These are phyloP conservation scores for Nipponia nippon DNA, from an alignment of 2,113 vertebrate genomes.

Conservation along the genomic window DNA sequence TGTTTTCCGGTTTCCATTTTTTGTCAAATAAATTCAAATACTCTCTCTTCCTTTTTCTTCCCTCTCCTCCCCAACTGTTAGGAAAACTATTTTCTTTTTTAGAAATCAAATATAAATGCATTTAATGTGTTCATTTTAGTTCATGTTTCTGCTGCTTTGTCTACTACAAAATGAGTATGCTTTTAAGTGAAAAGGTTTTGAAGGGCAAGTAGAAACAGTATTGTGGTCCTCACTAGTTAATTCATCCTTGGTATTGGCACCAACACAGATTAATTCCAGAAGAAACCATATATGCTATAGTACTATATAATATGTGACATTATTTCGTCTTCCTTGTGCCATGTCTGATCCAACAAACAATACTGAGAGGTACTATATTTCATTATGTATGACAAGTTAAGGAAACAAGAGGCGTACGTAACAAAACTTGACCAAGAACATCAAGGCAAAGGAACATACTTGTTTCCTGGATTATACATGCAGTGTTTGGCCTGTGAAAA, in stretches of 20 bases:
- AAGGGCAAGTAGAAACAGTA: not conserved
- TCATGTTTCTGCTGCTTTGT: not conserved
- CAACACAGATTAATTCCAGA: not conserved
- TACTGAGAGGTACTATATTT: not conserved
- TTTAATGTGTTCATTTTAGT: not conserved
- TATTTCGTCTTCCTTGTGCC: not conserved
- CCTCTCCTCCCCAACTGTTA: not conserved
- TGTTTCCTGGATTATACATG: not conserved
- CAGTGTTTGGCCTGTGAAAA: not conserved
- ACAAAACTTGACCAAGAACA: not conserved
- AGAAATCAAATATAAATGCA: not conserved
- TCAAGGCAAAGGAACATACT: not conserved
- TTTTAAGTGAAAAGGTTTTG: not conserved
- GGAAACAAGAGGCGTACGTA: not conserved
- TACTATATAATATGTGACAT: too few relatives aligned
- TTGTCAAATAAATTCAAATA: not conserved
- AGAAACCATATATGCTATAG: not conserved
- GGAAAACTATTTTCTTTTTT: not conserved
- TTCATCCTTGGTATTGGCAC: not conserved
- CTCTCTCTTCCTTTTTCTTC: not conserved
- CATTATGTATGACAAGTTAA: not conserved
- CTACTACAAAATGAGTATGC: not conserved
- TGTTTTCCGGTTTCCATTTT: not conserved
- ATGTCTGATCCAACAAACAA: not conserved
- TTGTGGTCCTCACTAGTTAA: not conserved